phyloP scores from a whole-genome alignment of 2,888 invertebrate species.

The Dysmachus trigonus region DNA sequence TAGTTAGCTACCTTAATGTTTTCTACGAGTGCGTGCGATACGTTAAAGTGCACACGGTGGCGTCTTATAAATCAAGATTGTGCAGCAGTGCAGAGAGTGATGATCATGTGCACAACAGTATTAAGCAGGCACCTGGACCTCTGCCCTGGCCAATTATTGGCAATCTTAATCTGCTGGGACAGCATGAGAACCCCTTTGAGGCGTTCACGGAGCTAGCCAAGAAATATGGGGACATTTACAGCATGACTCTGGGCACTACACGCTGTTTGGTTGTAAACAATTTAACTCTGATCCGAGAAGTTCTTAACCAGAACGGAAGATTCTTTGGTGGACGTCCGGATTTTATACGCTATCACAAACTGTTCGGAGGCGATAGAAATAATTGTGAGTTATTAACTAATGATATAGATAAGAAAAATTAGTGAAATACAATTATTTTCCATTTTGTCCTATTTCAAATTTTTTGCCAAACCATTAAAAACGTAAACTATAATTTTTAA shows the following conservation, averaged over 20 bases:
- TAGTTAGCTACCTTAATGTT: constrained; percentile 53
- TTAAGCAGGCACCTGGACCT: constrained; percentile 71
- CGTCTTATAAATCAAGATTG: background rate
- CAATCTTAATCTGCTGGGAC: constrained; percentile 73
- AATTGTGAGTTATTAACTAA: constrained; percentile 75
- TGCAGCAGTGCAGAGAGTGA: background rate
- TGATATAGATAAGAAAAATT: background rate
- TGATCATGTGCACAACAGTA: constrained; percentile 17
- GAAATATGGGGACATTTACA: constrained; percentile 77
- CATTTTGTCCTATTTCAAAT: background rate
- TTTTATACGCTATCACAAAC: constrained; percentile 79
- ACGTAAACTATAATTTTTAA: too few species aligned
- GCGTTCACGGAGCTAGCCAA: constrained; percentile 74
- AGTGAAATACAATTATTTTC: background rate
- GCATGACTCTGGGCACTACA: constrained; percentile 72
- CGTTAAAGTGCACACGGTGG: background rate
- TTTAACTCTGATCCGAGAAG: constrained; percentile 75
- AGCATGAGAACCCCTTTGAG: constrained; percentile 74
- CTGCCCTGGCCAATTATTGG: constrained; percentile 75
- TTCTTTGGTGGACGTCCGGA: constrained; percentile 85
- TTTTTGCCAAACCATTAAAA: too few species aligned
- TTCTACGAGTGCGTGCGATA: constrained; percentile 51
- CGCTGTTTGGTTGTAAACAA: constrained; percentile 81
- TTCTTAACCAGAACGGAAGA: constrained; percentile 79
- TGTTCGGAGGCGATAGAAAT: constrained; percentile 86